A percentile compares a stretch with the other conserved stretches of the same genome.
Evolutionary conservation across 1,140 invertebrate species (phyloP).

Genomic region (Macrostomum lignano): DNA sequence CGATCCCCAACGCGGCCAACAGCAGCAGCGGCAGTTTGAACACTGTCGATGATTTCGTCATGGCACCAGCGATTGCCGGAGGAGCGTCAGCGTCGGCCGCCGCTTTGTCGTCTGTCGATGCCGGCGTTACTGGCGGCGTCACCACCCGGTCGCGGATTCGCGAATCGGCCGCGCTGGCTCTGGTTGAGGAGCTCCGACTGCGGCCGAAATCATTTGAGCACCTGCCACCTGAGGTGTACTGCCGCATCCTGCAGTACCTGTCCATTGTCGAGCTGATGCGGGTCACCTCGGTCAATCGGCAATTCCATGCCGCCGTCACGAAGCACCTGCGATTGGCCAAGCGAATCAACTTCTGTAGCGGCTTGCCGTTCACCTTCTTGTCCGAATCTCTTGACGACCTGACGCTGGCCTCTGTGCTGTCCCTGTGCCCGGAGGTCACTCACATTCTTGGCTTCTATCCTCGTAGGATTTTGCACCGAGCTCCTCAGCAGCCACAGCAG

Average conservation of each 20-base stretch:
- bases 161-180: no score
- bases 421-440: conserved; percentile 1
- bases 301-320: conserved; percentile 1
- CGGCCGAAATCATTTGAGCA: conserved; percentile 2
- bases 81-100: no score
- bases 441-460: conserved; percentile 7
- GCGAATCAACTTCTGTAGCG: conserved; percentile 5
- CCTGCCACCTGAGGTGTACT: conserved; percentile 1
- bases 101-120: no score
- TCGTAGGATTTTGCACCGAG: background rate
- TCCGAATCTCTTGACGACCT: conserved; percentile 2
- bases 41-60: no score
- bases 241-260: conserved; percentile 3
- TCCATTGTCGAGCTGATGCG: conserved; percentile 5
- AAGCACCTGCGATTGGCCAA: conserved; percentile 4
- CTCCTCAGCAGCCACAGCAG: no score
- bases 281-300: background rate
- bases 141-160: no score
- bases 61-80: no score
- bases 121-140: no score
- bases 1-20: no score
- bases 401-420: conserved; percentile 1
- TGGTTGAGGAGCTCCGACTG: no score
- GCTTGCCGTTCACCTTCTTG: conserved; percentile 5
- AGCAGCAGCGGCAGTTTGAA: no score